A percentile compares a stretch with the other conserved stretches of the same genome.
Evolutionary conservation across 2,113 vertebrate species (phyloP).

Genomic region (Athene noctua): DNA sequence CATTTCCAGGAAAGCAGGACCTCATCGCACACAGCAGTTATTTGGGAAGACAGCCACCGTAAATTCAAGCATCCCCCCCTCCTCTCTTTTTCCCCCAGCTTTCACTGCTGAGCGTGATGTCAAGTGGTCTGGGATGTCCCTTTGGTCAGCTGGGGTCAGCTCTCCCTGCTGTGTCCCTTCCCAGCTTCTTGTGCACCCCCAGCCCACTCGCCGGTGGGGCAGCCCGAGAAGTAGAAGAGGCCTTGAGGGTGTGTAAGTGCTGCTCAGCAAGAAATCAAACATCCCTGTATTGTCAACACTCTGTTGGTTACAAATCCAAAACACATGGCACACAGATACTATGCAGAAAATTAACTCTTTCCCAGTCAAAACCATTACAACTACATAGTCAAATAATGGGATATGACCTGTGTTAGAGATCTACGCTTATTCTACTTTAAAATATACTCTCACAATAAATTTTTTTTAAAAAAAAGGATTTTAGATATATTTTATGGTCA

Average conservation of each 20-base stretch:
- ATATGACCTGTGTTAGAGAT: not conserved
- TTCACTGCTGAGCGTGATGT: not conserved
- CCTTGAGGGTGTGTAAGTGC: not conserved
- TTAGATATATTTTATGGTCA: not conserved
- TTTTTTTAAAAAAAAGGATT: not conserved
- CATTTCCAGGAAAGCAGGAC: not conserved
- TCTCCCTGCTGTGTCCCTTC: not conserved
- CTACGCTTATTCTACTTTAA: not conserved
- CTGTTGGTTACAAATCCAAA: not conserved
- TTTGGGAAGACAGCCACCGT: not conserved
- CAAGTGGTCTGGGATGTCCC: not conserved
- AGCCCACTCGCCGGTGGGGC: not conserved
- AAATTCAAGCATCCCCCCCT: too few species aligned
- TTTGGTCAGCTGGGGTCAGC: not conserved
- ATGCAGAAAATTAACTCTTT: not conserved
- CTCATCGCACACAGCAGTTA: rapidly evolving
- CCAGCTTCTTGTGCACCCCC: not conserved
- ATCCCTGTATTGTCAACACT: not conserved
- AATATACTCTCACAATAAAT: not conserved
- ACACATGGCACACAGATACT: not conserved
- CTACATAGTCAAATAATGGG: not conserved
- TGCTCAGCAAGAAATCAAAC: not conserved
- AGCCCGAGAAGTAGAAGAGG: not conserved
- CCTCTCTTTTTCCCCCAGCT: not conserved
- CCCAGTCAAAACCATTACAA: not conserved